Evolutionary conservation across 2,888 invertebrate genomes (phyloP).

Genomic region (Bursaphelenchus okinawaensis): DNA sequence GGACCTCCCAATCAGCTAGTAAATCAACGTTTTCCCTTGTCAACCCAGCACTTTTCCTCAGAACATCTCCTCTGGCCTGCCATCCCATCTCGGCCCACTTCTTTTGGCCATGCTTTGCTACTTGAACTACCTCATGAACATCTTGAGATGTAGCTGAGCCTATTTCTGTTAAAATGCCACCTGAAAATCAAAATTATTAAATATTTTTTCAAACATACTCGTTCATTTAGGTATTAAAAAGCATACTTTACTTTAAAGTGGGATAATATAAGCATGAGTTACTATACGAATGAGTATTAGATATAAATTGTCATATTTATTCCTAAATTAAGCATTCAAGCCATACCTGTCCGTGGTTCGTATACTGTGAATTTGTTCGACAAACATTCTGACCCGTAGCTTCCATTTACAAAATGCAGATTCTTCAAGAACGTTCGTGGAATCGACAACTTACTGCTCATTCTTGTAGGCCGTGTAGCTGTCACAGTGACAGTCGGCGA

Average conservation of each 20-base stretch:
- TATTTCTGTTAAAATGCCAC: conserved; percentile 21
- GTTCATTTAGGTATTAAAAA: no score
- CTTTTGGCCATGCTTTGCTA: conserved; percentile 58
- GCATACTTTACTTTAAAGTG: no score
- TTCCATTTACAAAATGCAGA: conserved; percentile 40
- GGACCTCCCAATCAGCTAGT: conserved; percentile 59
- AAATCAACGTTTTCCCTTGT: conserved; percentile 37
- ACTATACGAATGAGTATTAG: neutral
- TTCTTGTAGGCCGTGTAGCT: neutral
- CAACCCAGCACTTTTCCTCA: conserved; percentile 39
- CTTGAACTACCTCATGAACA: conserved; percentile 59
- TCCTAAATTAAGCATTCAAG: neutral
- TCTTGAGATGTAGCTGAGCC: conserved; percentile 34
- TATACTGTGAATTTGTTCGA: conserved; percentile 36
- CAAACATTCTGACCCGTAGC: conserved; percentile 23
- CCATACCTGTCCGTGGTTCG: conserved; percentile 47
- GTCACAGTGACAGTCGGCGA: neutral
- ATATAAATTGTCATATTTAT: no score
- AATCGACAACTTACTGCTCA: conserved; percentile 18
- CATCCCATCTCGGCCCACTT: conserved; percentile 60
- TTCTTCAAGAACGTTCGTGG: conserved; percentile 30
- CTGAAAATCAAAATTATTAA: conserved; percentile 14
- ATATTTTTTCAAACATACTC: no score
- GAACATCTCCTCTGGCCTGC: conserved; percentile 60
- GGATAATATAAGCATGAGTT: no score